Percentiles rank a stretch among this genome's conserved stretches.
Evolutionary conservation across 2,113 vertebrate genomes (phyloP).

Genomic region (Gallinago paraguaiae): DNA sequence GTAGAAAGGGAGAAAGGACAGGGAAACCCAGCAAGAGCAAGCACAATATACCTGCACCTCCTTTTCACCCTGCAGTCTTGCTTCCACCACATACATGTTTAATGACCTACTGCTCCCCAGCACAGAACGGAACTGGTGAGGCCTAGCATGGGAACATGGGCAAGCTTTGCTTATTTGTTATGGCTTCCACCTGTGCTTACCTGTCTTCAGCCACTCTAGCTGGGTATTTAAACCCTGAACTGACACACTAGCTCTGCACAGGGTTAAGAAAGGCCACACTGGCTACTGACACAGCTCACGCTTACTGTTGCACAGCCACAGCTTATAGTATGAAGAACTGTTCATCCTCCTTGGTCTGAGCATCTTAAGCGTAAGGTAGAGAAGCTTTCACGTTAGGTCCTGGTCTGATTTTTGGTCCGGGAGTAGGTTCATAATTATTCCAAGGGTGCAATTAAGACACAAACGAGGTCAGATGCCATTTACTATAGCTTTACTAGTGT

Average conservation of each 20-base stretch:
- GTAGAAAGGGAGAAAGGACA: neutral
- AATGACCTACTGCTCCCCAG: neutral
- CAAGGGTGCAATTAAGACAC: no score
- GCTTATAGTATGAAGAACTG: neutral
- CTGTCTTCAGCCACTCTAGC: neutral
- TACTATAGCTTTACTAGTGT: no score
- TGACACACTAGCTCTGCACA: neutral
- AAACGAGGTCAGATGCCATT: no score
- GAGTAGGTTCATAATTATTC: no score
- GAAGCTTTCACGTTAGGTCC: neutral
- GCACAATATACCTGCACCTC: fast-evolving
- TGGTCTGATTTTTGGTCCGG: no score
- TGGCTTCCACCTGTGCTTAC: neutral
- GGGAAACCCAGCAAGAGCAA: neutral
- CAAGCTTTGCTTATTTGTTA: neutral
- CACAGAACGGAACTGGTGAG: neutral
- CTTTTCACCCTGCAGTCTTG: neutral
- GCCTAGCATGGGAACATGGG: neutral
- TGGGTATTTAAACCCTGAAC: neutral
- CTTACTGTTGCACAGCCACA: neutral
- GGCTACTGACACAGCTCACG: neutral
- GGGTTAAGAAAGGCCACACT: neutral
- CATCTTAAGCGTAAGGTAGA: neutral
- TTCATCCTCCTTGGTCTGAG: neutral
- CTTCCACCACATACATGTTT: neutral